Conservation (phyloP, 2,888 invertebrate genomes). For the Cylloceria caligata region DNA sequence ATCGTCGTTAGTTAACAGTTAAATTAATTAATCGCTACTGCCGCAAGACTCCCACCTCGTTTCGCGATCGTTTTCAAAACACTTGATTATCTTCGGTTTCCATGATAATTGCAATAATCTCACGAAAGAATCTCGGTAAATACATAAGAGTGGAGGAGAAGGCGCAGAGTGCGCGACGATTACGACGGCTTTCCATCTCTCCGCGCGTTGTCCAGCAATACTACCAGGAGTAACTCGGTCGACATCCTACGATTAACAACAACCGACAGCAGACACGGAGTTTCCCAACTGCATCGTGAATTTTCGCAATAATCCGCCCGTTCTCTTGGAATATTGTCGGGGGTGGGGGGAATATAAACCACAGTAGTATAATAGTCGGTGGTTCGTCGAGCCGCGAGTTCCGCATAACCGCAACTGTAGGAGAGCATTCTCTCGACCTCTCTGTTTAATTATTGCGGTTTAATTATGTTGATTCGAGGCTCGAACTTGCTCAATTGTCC, state of each 20-base stretch:
- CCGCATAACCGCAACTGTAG: conserved; percentile 50
- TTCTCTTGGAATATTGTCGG: conserved; percentile 33
- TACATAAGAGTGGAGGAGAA: not conserved
- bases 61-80: not conserved
- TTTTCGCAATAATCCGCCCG: conserved; percentile 60
- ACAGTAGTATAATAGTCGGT: conserved; percentile 42
- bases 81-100: not conserved
- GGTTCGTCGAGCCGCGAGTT: conserved; percentile 48
- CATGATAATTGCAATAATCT: not conserved
- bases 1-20: not conserved
- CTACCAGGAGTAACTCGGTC: conserved; percentile 18
- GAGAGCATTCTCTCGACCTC: conserved; percentile 27
- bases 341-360: conserved; percentile 45
- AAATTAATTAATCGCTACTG: not conserved
- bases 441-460: conserved; percentile 11
- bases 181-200: conserved; percentile 48
- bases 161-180: conserved; percentile 10
- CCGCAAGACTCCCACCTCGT: not conserved
- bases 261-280: conserved; percentile 35
- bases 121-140: conserved; percentile 31
- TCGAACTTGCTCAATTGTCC: conserved; percentile 21
- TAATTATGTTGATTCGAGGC: conserved; percentile 1
- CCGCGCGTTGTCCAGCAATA: not conserved
- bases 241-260: conserved; percentile 60
- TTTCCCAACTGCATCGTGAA: conserved; percentile 61